Evolutionary conservation across 2,888 invertebrate species (phyloP).

Genomic region (Drosophila rellima): DNA sequence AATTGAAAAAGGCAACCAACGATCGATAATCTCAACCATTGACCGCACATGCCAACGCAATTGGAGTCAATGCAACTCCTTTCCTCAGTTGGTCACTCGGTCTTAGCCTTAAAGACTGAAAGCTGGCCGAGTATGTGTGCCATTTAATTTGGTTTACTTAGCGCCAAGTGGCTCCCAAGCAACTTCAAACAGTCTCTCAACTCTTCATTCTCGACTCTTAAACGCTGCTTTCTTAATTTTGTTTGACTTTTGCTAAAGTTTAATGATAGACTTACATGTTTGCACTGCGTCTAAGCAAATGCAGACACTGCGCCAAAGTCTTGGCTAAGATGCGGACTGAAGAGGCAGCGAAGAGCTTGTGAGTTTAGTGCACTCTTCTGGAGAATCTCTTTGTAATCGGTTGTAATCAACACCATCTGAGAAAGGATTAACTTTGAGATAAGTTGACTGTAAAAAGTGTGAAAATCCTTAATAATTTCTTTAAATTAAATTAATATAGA

Average conservation of each 20-base stretch:
- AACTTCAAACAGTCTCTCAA: constrained; percentile 29
- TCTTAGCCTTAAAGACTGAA: constrained; percentile 49
- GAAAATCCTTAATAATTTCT: not conserved
- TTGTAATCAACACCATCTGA: constrained; percentile 67
- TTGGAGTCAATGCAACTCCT: constrained; percentile 28
- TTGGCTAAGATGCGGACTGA: not conserved
- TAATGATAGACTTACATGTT: constrained; percentile 68
- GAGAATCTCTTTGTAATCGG: constrained; percentile 64
- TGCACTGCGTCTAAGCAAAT: constrained; percentile 55
- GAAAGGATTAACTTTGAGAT: constrained; percentile 33
- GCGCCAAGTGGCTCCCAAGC: constrained; percentile 61
- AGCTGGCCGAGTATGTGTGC: constrained; percentile 45
- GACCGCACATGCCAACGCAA: constrained; percentile 64
- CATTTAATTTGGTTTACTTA: constrained; percentile 74
- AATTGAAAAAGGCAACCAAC: constrained; percentile 68
- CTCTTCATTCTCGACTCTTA: constrained; percentile 3
- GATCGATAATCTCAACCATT: constrained; percentile 77
- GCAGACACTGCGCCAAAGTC: constrained; percentile 15
- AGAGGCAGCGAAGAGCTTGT: not conserved
- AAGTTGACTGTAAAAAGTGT: not conserved
- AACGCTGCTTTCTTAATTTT: constrained; percentile 70
- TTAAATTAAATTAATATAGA: not conserved
- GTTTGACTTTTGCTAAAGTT: constrained; percentile 75
- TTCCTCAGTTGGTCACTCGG: constrained; percentile 50
- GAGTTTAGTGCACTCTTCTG: constrained; percentile 3